Conservation (phyloP, 2,888 invertebrate genomes). For the Syritta pipiens region DNA sequence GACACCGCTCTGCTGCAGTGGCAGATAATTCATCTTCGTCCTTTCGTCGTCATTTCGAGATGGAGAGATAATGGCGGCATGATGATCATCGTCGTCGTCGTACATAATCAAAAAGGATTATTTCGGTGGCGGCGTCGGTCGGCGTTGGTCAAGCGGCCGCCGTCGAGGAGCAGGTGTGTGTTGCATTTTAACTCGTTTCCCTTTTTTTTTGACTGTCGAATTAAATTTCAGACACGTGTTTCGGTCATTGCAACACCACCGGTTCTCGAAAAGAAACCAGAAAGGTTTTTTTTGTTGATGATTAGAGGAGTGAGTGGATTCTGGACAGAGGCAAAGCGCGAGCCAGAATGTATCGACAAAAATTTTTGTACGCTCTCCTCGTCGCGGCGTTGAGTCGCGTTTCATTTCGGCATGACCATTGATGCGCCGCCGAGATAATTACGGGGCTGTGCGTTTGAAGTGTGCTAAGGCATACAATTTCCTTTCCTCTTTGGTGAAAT, state of each 20-base stretch:
- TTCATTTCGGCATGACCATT: conserved; percentile 8
- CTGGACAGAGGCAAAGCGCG: too few relatives aligned
- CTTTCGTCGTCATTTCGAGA: conserved; percentile 34
- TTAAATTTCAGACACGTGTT: conserved; percentile 66
- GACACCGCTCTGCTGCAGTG: conserved; percentile 11
- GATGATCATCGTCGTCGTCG: conserved; percentile 10
- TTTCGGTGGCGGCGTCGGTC: conserved; percentile 10
- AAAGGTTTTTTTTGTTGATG: too few relatives aligned
- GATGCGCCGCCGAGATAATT: conserved; percentile 36
- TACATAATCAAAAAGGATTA: conserved; percentile 63
- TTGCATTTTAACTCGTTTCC: conserved; percentile 62
- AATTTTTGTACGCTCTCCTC: conserved; percentile 46
- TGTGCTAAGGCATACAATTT: conserved; percentile 35
- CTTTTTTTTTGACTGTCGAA: conserved; percentile 13
- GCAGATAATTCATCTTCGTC: conserved; percentile 54
- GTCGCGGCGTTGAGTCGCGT: too few relatives aligned
- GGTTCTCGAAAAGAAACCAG: conserved; percentile 24
- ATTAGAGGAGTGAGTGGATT: too few relatives aligned
- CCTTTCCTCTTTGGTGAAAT: not conserved
- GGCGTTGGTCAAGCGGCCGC: conserved; percentile 6
- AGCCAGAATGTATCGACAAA: conserved; percentile 47
- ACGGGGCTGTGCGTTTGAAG: conserved; percentile 52
- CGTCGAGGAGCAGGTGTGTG: conserved; percentile 51
- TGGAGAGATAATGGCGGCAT: not conserved
- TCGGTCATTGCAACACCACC: too few relatives aligned